Conservation (phyloP, 2,888 invertebrate genomes). For the Melanargia galathea region DNA sequence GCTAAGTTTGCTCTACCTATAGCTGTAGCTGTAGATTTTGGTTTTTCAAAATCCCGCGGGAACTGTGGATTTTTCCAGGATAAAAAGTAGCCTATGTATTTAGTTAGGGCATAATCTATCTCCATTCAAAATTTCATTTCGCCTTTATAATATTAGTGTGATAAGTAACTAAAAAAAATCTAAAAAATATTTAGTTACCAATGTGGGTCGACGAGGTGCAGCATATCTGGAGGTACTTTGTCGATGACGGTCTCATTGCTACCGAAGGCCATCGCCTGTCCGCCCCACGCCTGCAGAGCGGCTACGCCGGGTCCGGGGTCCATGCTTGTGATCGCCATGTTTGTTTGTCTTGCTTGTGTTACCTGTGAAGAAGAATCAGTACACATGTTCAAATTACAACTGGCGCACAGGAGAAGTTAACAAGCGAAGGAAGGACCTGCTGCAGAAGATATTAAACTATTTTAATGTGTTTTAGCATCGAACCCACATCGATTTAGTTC, state of each 20-base stretch:
- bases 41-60: too few relatives aligned
- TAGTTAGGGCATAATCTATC: too few relatives aligned
- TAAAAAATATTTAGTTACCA: slow-evolving; percentile 82
- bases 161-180: too few relatives aligned
- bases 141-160: too few relatives aligned
- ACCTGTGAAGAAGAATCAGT: slow-evolving; percentile 26
- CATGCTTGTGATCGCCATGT: slow-evolving; percentile 69
- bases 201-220: slow-evolving; percentile 88
- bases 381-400: background rate
- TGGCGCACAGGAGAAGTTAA: background rate
- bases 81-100: too few relatives aligned
- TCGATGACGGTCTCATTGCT: slow-evolving; percentile 91
- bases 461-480: slow-evolving; percentile 32
- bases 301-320: slow-evolving; percentile 74
- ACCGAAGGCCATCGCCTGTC: slow-evolving; percentile 75
- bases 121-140: too few relatives aligned
- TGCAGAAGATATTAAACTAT: background rate
- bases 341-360: slow-evolving; percentile 38
- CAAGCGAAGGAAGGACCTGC: background rate
- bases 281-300: slow-evolving; percentile 76
- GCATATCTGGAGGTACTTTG: slow-evolving; percentile 88
- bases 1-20: too few relatives aligned
- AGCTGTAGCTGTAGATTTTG: too few relatives aligned
- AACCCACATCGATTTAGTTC: background rate
- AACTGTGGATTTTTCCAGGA: too few relatives aligned